Conservation (phyloP, 37 sponge, comb jelly and placozoan species). For the Beroe forskalii region DNA sequence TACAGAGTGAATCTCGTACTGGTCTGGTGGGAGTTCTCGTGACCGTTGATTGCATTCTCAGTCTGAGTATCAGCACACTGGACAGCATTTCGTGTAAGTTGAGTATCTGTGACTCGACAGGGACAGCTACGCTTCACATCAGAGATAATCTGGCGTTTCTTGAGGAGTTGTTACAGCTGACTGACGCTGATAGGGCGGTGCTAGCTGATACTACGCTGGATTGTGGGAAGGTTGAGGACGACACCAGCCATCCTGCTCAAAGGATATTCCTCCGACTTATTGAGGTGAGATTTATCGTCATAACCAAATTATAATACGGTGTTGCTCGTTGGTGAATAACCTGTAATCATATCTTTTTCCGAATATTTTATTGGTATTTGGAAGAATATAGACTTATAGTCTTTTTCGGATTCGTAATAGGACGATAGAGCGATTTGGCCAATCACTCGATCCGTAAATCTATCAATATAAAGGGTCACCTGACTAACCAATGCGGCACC, state of each 20-base stretch:
- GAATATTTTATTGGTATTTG: too few species aligned
- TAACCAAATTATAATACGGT: too few species aligned
- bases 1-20: background rate
- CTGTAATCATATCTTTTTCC: too few species aligned
- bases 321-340: too few species aligned
- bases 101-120: background rate
- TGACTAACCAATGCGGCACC: too few species aligned
- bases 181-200: background rate
- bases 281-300: conserved; percentile 8
- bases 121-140: conserved; percentile 13
- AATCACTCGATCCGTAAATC: too few species aligned
- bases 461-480: too few species aligned
- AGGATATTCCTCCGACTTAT: conserved; percentile 10
- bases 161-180: background rate
- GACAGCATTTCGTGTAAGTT: background rate
- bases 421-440: too few species aligned
- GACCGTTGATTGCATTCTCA: background rate
- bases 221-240: background rate
- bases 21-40: background rate
- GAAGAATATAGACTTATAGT: too few species aligned
- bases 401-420: too few species aligned
- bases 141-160: background rate
- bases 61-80: background rate
- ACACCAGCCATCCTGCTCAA: background rate
- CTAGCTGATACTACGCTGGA: background rate